Evolutionary conservation across 2,888 invertebrate species (phyloP).

Genomic region (Drosophila tripunctata): DNA sequence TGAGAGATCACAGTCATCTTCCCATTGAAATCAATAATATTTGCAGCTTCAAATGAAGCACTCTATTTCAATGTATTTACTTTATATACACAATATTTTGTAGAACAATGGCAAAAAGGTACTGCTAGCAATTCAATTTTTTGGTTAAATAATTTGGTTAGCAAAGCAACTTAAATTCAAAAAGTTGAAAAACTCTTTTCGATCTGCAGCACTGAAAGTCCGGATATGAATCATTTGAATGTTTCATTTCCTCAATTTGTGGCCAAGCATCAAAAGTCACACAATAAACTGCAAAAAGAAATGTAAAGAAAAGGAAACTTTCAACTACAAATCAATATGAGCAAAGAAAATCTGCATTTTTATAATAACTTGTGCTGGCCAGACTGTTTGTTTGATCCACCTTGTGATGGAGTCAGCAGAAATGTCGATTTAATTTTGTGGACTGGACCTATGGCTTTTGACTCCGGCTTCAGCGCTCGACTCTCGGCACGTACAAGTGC

Average conservation of each 20-base stretch:
- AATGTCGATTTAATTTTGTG: conserved; percentile 9
- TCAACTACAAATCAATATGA: not conserved
- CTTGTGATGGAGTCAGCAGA: conserved; percentile 35
- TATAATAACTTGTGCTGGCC: conserved; percentile 1
- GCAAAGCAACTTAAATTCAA: conserved; percentile 23
- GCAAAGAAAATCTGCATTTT: conserved; percentile 6
- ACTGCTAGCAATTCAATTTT: not conserved
- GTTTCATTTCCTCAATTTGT: conserved; percentile 72
- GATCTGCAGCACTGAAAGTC: conserved; percentile 28
- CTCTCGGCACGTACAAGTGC: conserved; percentile 74
- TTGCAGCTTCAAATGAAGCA: conserved; percentile 18
- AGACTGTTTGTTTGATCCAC: conserved; percentile 8
- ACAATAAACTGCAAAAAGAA: conserved; percentile 14
- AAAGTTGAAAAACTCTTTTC: conserved; percentile 38
- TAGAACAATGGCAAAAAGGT: not conserved
- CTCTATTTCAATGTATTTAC: conserved; percentile 15
- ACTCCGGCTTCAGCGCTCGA: conserved; percentile 26
- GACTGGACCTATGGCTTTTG: conserved; percentile 5
- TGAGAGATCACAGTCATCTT: conserved; percentile 22
- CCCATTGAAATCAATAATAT: conserved; percentile 57
- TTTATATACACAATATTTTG: not conserved
- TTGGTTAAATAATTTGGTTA: conserved; percentile 41
- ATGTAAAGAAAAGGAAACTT: not conserved
- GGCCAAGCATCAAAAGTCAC: conserved; percentile 34
- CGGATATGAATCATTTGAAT: conserved; percentile 74